Evolutionary conservation across 2,113 vertebrate genomes (phyloP).

Genomic region (Ceuthmochares aereus): DNA sequence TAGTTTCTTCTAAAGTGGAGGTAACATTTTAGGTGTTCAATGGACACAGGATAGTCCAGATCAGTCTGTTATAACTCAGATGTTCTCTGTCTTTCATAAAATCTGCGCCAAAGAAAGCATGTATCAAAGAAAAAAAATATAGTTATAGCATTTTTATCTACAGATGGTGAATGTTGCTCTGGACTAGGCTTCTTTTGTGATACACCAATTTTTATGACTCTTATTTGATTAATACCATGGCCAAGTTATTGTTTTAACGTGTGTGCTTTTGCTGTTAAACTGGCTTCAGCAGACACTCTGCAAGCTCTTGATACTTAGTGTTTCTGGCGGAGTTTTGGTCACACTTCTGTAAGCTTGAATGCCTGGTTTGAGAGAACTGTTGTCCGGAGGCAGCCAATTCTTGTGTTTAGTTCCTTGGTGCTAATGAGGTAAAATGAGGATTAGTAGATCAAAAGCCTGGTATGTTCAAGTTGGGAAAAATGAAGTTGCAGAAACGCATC

Average conservation of each 20-base stretch:
- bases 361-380: not conserved
- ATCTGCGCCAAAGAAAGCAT: not conserved
- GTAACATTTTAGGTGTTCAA: not conserved
- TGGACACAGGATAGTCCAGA: not conserved
- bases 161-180: conserved; percentile 15
- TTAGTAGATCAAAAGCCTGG: not conserved
- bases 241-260: conserved; percentile 9
- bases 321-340: not conserved
- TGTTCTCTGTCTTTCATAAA: not conserved
- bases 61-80: fast-evolving
- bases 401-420: not conserved
- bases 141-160: not conserved
- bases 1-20: not conserved
- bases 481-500: not conserved
- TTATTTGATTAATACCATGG: conserved; percentile 25
- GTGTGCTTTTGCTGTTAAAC: conserved; percentile 20
- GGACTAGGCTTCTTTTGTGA: conserved; percentile 31
- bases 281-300: not conserved
- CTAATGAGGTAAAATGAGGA: not conserved
- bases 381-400: not conserved
- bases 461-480: not conserved
- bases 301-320: not conserved
- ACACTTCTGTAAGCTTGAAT: not conserved
- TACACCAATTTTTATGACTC: conserved; percentile 23
- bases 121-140: not conserved